Evolutionary conservation across 2,888 invertebrate species (phyloP).

Genomic region (Lasius fuliginosus): DNA sequence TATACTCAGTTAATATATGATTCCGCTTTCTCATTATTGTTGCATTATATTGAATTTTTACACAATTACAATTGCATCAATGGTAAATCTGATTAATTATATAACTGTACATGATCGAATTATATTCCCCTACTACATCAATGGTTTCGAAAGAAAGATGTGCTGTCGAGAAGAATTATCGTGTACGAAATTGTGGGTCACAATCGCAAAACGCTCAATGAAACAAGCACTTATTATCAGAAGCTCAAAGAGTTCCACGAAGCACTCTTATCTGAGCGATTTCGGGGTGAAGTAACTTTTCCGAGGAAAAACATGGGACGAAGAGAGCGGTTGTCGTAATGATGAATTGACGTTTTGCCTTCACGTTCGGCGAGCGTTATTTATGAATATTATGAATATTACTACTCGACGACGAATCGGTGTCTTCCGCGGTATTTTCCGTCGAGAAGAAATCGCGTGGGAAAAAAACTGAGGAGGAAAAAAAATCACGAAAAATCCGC

Average conservation of each 20-base stretch:
- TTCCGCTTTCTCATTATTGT: background rate
- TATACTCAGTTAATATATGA: background rate
- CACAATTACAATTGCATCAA: background rate
- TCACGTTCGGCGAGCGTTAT: conserved; percentile 23
- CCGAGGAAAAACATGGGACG: conserved; percentile 44
- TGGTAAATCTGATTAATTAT: background rate
- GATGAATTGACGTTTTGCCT: conserved; percentile 25
- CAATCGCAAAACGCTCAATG: conserved; percentile 79
- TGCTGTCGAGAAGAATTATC: background rate
- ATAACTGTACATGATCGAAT: background rate
- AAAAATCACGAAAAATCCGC: conserved; percentile 59
- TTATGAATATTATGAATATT: conserved; percentile 42
- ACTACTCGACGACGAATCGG: background rate
- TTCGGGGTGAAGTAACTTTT: conserved; percentile 66
- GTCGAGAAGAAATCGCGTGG: conserved; percentile 37
- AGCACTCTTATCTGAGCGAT: conserved; percentile 72
- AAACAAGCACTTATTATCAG: conserved; percentile 72
- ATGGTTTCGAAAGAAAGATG: background rate
- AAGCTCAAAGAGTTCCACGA: conserved; percentile 75
- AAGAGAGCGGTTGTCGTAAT: background rate
- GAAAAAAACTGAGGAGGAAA: conserved; percentile 53
- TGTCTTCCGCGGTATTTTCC: background rate
- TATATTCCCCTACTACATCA: background rate
- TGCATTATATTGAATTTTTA: conserved; percentile 2
- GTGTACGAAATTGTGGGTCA: conserved; percentile 62